phyloP scores from a whole-genome alignment of 2,888 invertebrate genomes.

The Chouioia cunea region DNA sequence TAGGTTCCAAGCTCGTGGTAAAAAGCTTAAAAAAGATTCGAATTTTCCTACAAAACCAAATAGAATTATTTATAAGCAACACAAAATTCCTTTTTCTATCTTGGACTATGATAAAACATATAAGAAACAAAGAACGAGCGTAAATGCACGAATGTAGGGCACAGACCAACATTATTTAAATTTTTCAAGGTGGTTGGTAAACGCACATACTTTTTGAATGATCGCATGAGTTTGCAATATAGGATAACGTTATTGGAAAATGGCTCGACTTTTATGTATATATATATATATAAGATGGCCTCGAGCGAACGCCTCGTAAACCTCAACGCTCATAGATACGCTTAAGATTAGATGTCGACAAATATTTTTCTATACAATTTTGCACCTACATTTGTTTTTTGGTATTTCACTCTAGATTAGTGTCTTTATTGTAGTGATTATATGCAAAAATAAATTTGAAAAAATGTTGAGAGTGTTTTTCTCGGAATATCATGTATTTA shows the following conservation, averaged over 20 bases:
- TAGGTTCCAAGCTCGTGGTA: too few relatives aligned
- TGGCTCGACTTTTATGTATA: neutral
- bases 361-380: conserved; percentile 6
- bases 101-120: neutral
- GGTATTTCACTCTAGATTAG: too few relatives aligned
- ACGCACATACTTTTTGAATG: neutral
- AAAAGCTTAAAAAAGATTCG: too few relatives aligned
- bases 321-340: neutral
- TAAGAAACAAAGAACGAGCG: conserved; percentile 4
- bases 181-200: conserved; percentile 14
- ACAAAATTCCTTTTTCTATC: too few relatives aligned
- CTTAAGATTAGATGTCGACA: conserved; percentile 12
- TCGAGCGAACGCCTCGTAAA: conserved; percentile 11
- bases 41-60: too few relatives aligned
- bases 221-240: conserved; percentile 10
- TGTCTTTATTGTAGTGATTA: too few relatives aligned
- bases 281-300: conserved; percentile 7
- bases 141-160: neutral
- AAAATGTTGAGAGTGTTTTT: too few relatives aligned
- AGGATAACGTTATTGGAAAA: conserved; percentile 30
- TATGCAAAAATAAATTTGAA: too few relatives aligned
- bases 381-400: too few relatives aligned
- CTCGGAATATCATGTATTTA: too few relatives aligned
- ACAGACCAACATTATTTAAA: conserved; percentile 28
- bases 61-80: too few relatives aligned